Conservation (phyloP, 2,113 vertebrate genomes). For the Andinoacara biseriatus region DNA sequence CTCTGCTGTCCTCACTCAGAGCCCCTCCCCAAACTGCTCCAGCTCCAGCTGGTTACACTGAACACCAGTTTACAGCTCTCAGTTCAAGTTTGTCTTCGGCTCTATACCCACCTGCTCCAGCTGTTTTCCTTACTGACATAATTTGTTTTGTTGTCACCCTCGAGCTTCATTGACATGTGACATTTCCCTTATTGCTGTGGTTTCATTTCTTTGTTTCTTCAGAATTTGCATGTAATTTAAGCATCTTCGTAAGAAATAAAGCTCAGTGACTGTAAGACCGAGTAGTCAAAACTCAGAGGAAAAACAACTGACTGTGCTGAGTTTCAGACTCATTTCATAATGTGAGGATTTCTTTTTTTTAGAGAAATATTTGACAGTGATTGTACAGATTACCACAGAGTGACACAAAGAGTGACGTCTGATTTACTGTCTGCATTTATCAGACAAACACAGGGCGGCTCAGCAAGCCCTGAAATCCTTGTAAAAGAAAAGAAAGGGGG, state of each 20-base stretch:
- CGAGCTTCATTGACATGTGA: not conserved
- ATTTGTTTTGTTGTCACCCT: not conserved
- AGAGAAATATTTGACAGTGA: not conserved
- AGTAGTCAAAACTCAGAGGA: not conserved
- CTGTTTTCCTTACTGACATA: too few relatives aligned
- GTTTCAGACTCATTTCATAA: not conserved
- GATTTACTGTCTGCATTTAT: not conserved
- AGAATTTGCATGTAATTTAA: slow-evolving; percentile 48
- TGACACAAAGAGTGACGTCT: not conserved
- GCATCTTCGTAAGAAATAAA: not conserved
- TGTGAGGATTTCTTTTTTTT: too few relatives aligned
- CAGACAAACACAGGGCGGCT: not conserved
- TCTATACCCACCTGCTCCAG: too few relatives aligned
- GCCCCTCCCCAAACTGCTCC: too few relatives aligned
- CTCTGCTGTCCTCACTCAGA: too few relatives aligned
- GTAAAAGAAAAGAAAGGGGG: too few relatives aligned
- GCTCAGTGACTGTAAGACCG: not conserved
- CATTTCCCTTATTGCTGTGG: not conserved
- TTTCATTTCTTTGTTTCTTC: not conserved
- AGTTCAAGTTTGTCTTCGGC: too few relatives aligned
- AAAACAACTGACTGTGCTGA: not conserved
- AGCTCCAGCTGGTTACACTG: too few relatives aligned
- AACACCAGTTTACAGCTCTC: too few relatives aligned
- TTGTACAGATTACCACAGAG: not conserved
- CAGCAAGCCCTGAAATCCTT: not conserved